Percentiles rank a stretch among this genome's conserved stretches.
These are phyloP conservation scores for Anguilla megastoma DNA, from an alignment of 2,797 vertebrate species.

Conservation along the genomic window DNA sequence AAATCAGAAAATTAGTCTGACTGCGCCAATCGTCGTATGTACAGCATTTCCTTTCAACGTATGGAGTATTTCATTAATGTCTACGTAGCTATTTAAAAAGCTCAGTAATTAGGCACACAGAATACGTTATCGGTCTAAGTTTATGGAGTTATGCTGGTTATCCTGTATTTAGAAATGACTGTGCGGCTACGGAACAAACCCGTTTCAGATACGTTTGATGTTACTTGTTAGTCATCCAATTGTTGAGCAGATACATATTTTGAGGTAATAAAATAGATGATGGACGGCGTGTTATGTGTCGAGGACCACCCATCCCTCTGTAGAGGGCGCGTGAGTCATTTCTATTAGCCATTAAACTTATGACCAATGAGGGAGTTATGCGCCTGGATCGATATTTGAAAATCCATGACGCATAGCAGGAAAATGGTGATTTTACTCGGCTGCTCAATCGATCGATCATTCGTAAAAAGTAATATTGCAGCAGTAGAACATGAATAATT, in stretches of 20 bases:
- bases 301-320: conserved; percentile 20
- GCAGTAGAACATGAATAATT: background rate
- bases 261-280: background rate
- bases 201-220: background rate
- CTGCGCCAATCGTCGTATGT: background rate
- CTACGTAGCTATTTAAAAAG: background rate
- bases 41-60: background rate
- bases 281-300: conserved; percentile 2
- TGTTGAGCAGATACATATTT: background rate
- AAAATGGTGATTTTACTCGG: background rate
- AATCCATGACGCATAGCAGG: background rate
- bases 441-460: background rate
- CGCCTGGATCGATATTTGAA: conserved; percentile 16
- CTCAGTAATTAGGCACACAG: background rate
- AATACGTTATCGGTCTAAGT: background rate
- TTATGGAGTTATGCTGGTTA: background rate
- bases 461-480: background rate
- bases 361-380: conserved; percentile 42
- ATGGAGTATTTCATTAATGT: background rate
- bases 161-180: background rate
- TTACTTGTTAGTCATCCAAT: background rate
- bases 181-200: background rate
- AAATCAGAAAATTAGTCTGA: background rate
- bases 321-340: conserved; percentile 42
- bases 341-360: conserved; percentile 33